Percentiles rank a stretch among this genome's conserved stretches.
These are phyloP conservation scores for Linyphia triangularis DNA, from an alignment of 2,888 invertebrate species.

Conservation along the genomic window DNA sequence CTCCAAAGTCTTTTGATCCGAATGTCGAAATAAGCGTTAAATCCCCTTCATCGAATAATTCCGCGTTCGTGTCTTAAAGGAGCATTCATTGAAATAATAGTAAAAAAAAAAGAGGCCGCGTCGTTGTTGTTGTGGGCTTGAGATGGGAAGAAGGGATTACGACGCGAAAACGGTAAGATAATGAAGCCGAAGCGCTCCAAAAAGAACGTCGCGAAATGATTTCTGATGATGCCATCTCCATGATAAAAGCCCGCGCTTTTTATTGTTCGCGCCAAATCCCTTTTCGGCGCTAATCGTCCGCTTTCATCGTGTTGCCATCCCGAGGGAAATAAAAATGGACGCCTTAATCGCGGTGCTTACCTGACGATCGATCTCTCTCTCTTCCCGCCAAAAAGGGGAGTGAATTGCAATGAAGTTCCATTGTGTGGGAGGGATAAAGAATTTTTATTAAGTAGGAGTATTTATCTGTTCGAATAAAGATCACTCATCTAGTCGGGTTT, in stretches of 20 bases:
- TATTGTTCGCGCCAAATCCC: conserved; percentile 30
- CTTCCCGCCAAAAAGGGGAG: neutral
- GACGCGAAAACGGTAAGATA: too few relatives aligned
- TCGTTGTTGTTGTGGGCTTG: neutral
- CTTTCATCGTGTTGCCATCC: conserved; percentile 64
- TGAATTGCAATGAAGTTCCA: neutral
- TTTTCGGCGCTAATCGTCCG: conserved; percentile 53
- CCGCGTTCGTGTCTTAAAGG: neutral
- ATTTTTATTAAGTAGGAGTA: too few relatives aligned
- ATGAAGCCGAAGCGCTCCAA: conserved; percentile 4
- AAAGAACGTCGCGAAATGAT: conserved; percentile 50
- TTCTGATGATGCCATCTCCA: conserved; percentile 66
- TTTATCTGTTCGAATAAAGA: too few relatives aligned
- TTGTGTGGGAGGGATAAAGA: neutral
- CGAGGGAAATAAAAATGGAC: conserved; percentile 69
- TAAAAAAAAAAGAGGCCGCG: neutral
- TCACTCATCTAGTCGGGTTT: too few relatives aligned
- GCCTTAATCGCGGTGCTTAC: conserved; percentile 67
- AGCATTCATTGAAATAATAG: neutral
- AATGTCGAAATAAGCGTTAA: too few relatives aligned
- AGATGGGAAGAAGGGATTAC: neutral
- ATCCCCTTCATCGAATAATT: too few relatives aligned
- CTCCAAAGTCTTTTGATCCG: too few relatives aligned
- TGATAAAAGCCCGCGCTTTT: conserved; percentile 39
- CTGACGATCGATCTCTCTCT: conserved; percentile 18